These are phyloP conservation scores for Chunga burmeisteri DNA, from an alignment of 2,113 vertebrate species.

Conservation along the genomic window DNA sequence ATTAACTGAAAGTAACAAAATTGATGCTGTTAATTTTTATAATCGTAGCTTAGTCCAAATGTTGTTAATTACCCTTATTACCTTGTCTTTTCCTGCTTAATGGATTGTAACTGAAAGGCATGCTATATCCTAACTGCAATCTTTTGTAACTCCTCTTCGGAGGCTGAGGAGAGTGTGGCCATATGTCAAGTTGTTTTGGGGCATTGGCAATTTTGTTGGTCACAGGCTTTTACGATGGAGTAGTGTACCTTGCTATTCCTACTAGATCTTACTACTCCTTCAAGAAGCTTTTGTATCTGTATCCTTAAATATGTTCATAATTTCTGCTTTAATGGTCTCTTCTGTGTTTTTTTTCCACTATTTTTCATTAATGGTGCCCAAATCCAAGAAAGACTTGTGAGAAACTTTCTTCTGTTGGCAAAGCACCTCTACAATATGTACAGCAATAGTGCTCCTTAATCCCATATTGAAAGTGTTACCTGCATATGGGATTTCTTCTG, in stretches of 20 bases:
- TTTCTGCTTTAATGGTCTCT: not conserved
- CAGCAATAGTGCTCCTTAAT: not conserved
- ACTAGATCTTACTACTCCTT: not conserved
- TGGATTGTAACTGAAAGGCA: not conserved
- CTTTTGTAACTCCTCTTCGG: not conserved
- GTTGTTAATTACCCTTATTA: constrained; percentile 32
- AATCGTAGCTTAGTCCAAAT: not conserved
- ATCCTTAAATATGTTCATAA: not conserved
- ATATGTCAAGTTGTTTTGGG: not conserved
- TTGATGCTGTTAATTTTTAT: not conserved
- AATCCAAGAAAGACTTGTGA: not conserved
- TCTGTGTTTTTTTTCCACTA: not conserved
- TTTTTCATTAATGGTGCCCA: not conserved
- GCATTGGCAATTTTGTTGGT: not conserved
- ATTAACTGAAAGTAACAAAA: not conserved
- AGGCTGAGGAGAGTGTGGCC: not conserved
- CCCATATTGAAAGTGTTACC: not conserved
- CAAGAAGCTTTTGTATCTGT: not conserved
- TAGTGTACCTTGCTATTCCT: not conserved
- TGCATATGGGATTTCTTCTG: not conserved
- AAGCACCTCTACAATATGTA: not conserved
- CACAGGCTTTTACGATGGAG: fast-evolving
- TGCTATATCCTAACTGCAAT: not conserved
- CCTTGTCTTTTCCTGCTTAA: constrained; percentile 22
- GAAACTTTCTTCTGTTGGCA: not conserved